Base-by-base conservation (phyloP, 1,140 invertebrate species). In the Pseudomyrmex concolor region DNA sequence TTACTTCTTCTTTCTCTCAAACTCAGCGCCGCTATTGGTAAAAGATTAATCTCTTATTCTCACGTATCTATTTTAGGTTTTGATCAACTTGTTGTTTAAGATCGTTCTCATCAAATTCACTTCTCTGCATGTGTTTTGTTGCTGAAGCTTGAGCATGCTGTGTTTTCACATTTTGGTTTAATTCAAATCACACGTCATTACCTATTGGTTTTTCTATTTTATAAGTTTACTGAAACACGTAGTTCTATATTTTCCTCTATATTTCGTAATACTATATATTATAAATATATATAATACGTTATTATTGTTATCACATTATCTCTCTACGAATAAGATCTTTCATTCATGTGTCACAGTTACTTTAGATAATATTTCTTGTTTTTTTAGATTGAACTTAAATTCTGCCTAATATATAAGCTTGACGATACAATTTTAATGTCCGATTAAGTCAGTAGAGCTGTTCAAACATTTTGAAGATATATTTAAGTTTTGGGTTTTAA, bases 121-220 rank as follows among this genome's bases (percentile, higher is more conserved):
- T 88, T 82, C n/a, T 87, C 12, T 88, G 89, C 88, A 90, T 90
- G 88, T 70, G 63, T 88, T 71, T 89, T 70, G 17, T 84, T 48
- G 68, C 83, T 84, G 83, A 68, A 57, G 88, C 86, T 90, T 91
- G 73, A 70, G 83, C 89, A 88, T 89, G 84, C 57, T 81, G 63
- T 88, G 88, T 73, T 83, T 34, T 86, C 57, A 7, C 45, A 62
- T 85, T 86, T 63, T 68, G 72, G 87, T 73, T 84, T 83, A 74
- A 84, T 77, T 19, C 17, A 19, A 77, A 67, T 19, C n/a, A 70
- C 12, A 17, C 19, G 22, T 80, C 70, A 66, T 62, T 72, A 48
- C 5, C 34, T 34, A 34, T 34, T 34, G 5, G 34, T 34, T 34
- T 34, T 34, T 34, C 25, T 25, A 25, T 34, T 34, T 34, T 34